These are phyloP conservation scores for Nibea coibor DNA, from an alignment of 2,113 vertebrate genomes.

Conservation along the genomic window DNA sequence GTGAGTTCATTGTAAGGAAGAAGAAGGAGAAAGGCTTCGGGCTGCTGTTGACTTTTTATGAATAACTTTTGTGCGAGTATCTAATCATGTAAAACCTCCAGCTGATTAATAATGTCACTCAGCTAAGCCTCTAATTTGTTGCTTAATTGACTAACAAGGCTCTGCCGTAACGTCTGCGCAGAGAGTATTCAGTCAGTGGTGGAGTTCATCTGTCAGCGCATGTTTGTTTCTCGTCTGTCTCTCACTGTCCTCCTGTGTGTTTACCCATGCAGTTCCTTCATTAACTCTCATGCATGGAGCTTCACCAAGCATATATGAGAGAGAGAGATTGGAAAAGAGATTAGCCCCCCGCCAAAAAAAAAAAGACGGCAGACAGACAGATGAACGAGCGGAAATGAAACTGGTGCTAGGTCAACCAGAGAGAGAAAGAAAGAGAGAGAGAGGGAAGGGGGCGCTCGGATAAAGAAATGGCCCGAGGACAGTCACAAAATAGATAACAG, in stretches of 20 bases:
- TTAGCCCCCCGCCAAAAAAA: slow-evolving; percentile 5
- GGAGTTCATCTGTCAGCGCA: slow-evolving; percentile 23
- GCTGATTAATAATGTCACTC: slow-evolving; percentile 55
- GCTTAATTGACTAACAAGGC: slow-evolving; percentile 62
- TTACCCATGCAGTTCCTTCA: slow-evolving; percentile 56
- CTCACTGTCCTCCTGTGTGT: slow-evolving; percentile 24
- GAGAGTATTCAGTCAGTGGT: background rate
- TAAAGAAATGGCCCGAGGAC: slow-evolving; percentile 62
- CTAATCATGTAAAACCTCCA: slow-evolving; percentile 52
- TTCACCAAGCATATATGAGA: slow-evolving; percentile 45
- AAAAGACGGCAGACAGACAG: slow-evolving; percentile 48
- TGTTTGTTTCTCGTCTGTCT: slow-evolving; percentile 4
- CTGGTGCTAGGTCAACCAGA: slow-evolving; percentile 65
- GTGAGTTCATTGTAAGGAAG: background rate
- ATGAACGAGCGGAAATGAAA: slow-evolving; percentile 70
- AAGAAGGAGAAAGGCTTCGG: slow-evolving; percentile 39
- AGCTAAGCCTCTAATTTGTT: slow-evolving; percentile 55
- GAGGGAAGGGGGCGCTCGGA: slow-evolving; percentile 2
- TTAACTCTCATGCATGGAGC: slow-evolving; percentile 57
- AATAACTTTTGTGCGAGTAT: slow-evolving; percentile 46
- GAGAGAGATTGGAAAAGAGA: slow-evolving; percentile 62
- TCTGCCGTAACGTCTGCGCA: background rate
- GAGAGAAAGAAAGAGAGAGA: slow-evolving; percentile 42
- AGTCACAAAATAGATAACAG: slow-evolving; percentile 68
- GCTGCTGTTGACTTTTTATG: slow-evolving; percentile 37